Percentiles rank a stretch among this genome's conserved stretches.
These are phyloP conservation scores for Pseudolaguvia tuberculata DNA, from an alignment of 2,113 vertebrate species.

Conservation along the genomic window DNA sequence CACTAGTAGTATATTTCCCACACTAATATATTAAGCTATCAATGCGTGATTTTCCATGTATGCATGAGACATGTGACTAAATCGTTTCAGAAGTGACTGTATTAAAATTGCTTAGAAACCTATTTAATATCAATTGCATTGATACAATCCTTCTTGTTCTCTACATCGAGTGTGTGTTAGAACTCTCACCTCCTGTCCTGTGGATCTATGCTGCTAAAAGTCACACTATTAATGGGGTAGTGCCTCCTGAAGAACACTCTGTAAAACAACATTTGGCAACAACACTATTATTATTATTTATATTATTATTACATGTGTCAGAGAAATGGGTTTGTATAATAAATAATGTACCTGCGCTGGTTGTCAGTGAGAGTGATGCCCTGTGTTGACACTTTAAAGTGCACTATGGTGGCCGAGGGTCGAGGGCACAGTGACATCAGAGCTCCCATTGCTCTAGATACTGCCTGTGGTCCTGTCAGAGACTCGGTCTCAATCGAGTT, in stretches of 20 bases:
- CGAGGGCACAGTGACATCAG: slow-evolving; percentile 69
- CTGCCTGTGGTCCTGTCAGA: slow-evolving; percentile 85
- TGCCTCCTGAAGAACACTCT: slow-evolving; percentile 89
- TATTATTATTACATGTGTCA: neutral
- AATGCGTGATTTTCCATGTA: neutral
- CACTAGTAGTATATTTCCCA: too few species aligned
- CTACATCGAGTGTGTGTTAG: neutral
- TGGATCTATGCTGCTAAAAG: slow-evolving; percentile 83
- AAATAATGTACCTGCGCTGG: slow-evolving; percentile 74
- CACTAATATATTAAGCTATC: neutral
- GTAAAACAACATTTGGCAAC: neutral
- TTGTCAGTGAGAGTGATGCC: slow-evolving; percentile 88
- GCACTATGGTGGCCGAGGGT: slow-evolving; percentile 72
- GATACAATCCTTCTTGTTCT: neutral
- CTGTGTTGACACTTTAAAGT: slow-evolving; percentile 89
- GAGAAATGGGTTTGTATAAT: neutral
- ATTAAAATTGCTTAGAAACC: neutral
- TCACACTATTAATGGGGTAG: slow-evolving; percentile 83
- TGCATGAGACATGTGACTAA: neutral
- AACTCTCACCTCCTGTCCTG: slow-evolving; percentile 80
- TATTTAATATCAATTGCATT: neutral
- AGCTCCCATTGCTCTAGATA: slow-evolving; percentile 78
- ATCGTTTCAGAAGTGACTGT: neutral
- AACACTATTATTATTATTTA: too few species aligned
- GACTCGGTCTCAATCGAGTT: slow-evolving; percentile 88